Conservation (phyloP, 2,113 vertebrate genomes). For the Myotis lucifugus region DNA sequence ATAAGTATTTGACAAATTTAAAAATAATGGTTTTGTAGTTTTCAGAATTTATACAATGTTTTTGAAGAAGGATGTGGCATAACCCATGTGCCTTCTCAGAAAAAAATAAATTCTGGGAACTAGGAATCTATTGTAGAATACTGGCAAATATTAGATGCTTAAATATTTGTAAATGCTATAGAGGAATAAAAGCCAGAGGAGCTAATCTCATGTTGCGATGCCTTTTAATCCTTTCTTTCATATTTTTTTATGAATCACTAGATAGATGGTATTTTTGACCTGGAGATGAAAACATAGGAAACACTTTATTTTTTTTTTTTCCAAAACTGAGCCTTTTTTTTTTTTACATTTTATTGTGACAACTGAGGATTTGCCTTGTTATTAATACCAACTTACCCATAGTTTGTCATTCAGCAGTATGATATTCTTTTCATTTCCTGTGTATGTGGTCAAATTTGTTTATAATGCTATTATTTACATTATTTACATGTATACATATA, state of each 20-base stretch:
- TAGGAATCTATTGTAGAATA: not conserved
- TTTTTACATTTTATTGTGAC: not conserved
- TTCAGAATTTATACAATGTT: not conserved
- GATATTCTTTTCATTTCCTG: not conserved
- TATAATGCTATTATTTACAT: not conserved
- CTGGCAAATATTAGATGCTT: not conserved
- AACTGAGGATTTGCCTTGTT: not conserved
- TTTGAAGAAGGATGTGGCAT: not conserved
- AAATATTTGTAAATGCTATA: not conserved
- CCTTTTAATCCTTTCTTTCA: not conserved
- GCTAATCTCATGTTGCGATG: not conserved
- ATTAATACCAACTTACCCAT: not conserved
- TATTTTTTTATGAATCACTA: not conserved
- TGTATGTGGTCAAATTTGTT: not conserved
- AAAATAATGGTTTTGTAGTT: not conserved
- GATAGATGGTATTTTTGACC: not conserved
- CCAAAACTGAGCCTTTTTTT: not conserved
- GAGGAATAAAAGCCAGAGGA: not conserved
- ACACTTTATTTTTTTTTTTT: not conserved
- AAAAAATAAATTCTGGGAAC: not conserved
- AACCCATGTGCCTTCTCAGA: not conserved
- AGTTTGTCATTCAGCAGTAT: not conserved
- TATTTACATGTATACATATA: not conserved
- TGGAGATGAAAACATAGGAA: conserved; percentile 11
- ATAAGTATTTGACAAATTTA: not conserved